Percentiles rank a stretch among this genome's conserved stretches.
phyloP scores from a whole-genome alignment of 2,113 vertebrate species.

The Peucedramus taeniatus region DNA sequence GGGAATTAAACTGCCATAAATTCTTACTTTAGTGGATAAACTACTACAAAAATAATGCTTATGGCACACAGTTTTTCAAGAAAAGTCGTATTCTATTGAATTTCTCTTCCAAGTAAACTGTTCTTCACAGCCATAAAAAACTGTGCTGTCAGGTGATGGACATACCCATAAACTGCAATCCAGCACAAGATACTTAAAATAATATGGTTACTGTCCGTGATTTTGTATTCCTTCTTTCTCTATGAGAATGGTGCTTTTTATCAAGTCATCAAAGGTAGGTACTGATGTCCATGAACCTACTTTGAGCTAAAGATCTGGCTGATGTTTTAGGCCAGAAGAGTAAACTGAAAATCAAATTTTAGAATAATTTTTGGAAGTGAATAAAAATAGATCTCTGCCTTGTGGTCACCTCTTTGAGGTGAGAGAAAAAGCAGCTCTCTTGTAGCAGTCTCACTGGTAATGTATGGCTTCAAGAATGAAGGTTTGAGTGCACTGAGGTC shows the following conservation, averaged over 20 bases:
- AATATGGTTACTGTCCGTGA: background rate
- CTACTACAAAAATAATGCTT: slow-evolving; percentile 22
- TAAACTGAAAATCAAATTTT: background rate
- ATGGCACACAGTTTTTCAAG: background rate
- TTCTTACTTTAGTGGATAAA: slow-evolving; percentile 55
- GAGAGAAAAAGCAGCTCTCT: background rate
- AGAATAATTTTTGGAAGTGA: background rate
- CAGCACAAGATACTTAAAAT: background rate
- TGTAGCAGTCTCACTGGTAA: background rate
- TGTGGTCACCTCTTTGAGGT: background rate
- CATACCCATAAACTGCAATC: background rate
- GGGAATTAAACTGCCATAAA: slow-evolving; percentile 55
- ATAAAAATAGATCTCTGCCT: background rate
- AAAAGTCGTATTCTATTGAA: slow-evolving; percentile 9
- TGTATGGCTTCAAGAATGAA: background rate
- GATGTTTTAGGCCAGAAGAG: background rate
- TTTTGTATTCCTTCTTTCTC: background rate
- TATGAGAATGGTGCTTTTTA: background rate
- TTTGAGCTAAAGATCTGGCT: background rate
- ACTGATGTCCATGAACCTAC: background rate
- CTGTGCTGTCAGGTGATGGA: background rate
- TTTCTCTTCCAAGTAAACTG: slow-evolving; percentile 30
- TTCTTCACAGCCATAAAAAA: background rate
- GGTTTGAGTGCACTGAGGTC: background rate
- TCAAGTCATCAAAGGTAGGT: background rate